A percentile compares a stretch with the other conserved stretches of the same genome.
phyloP scores from a whole-genome alignment of 2,888 invertebrate genomes.

The Hydrotaea diabolus region DNA sequence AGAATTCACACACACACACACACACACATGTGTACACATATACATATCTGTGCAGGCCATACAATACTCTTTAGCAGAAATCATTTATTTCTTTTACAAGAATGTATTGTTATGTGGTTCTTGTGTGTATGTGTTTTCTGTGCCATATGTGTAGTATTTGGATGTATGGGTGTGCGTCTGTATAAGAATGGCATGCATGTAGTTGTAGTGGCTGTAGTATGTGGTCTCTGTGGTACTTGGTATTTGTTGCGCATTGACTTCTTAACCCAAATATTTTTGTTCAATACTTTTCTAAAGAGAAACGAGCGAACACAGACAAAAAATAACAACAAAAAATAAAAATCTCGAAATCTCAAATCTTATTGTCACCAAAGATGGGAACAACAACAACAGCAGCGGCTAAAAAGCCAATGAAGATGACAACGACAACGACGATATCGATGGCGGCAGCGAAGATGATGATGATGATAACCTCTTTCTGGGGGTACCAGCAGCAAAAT shows the following conservation, averaged over 20 bases:
- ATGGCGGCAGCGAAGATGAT: background rate
- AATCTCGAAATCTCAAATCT: constrained; percentile 46
- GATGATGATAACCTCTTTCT: constrained; percentile 41
- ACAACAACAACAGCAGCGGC: background rate
- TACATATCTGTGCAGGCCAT: background rate
- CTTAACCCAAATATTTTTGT: constrained; percentile 65
- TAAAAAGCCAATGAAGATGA: background rate
- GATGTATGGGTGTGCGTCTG: background rate
- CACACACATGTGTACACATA: background rate
- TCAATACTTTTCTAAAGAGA: constrained; percentile 47
- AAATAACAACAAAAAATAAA: constrained; percentile 8
- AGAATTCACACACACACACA: background rate
- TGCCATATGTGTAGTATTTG: background rate
- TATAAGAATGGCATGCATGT: background rate
- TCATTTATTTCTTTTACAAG: constrained; percentile 2
- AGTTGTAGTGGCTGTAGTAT: background rate
- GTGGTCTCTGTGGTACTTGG: background rate
- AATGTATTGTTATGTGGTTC: constrained; percentile 21
- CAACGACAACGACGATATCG: background rate
- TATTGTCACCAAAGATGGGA: constrained; percentile 30
- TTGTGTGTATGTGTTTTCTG: background rate
- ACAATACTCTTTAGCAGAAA: constrained; percentile 7
- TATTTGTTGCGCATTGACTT: constrained; percentile 67
- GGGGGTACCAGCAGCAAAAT: background rate
- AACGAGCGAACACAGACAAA: constrained; percentile 10